Conservation (phyloP, 1,140 invertebrate genomes). For the Heliothis subflexa region DNA sequence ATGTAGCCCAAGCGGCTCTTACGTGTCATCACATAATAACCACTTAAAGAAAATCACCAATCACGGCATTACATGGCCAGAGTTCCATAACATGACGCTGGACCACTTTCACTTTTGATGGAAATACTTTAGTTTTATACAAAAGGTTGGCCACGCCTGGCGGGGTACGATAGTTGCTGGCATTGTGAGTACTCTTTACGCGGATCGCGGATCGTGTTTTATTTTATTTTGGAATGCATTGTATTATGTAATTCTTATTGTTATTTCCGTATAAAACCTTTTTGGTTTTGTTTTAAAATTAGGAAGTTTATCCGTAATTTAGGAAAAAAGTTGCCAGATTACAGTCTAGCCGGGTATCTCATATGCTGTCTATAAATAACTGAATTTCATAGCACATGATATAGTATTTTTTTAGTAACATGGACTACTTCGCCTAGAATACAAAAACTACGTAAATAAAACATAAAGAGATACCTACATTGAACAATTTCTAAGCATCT, state of each 20-base stretch:
- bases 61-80: conserved; percentile 48
- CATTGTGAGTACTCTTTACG: conserved; percentile 1
- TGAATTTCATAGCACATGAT: too few species aligned
- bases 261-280: not conserved
- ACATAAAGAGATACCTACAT: too few species aligned
- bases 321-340: too few species aligned
- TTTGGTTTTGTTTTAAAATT: too few species aligned
- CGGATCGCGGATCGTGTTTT: not conserved
- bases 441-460: too few species aligned
- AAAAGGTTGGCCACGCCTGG: conserved; percentile 7
- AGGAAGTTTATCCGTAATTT: too few species aligned
- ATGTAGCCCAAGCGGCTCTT: conserved; percentile 31
- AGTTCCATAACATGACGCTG: conserved; percentile 26
- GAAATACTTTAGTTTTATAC: conserved; percentile 24
- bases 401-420: too few species aligned
- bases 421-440: too few species aligned
- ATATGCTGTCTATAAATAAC: too few species aligned
- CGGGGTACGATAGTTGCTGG: not conserved
- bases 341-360: too few species aligned
- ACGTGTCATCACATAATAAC: conserved; percentile 47
- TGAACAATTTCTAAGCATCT: too few species aligned
- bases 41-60: conserved; percentile 45
- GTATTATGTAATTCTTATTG: not conserved
- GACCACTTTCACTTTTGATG: conserved; percentile 49
- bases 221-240: not conserved